Evolutionary conservation across 2,888 invertebrate species (phyloP).

Genomic region (Cheilosia vernalis): DNA sequence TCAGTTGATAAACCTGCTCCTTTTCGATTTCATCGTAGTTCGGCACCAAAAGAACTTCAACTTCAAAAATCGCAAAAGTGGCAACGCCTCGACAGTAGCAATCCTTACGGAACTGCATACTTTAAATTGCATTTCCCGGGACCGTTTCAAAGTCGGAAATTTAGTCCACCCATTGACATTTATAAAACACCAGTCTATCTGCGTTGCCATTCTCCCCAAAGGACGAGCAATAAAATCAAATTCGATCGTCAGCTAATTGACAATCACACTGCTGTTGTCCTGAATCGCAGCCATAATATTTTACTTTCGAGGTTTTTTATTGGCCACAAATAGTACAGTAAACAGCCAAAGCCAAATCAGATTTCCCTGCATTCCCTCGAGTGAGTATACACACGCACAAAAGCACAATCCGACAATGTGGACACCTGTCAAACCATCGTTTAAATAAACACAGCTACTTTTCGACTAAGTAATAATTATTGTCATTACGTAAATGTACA

Average conservation of each 20-base stretch:
- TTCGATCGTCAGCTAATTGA: slow-evolving; percentile 53
- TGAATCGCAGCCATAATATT: slow-evolving; percentile 52
- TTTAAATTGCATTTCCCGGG: too few relatives aligned
- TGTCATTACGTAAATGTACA: slow-evolving; percentile 63
- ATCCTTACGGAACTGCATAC: too few relatives aligned
- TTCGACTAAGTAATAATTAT: slow-evolving; percentile 71
- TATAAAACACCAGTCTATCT: background rate
- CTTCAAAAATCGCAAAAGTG: too few relatives aligned
- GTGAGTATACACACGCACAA: slow-evolving; percentile 29
- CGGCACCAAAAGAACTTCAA: too few relatives aligned
- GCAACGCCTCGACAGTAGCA: too few relatives aligned
- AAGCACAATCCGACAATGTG: slow-evolving; percentile 54
- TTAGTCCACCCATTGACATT: background rate
- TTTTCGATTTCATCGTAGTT: too few relatives aligned
- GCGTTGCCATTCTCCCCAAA: background rate
- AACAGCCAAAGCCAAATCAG: slow-evolving; percentile 14
- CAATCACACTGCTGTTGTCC: slow-evolving; percentile 38
- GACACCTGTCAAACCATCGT: slow-evolving; percentile 72
- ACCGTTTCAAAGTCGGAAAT: too few relatives aligned
- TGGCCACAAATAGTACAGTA: slow-evolving; percentile 46
- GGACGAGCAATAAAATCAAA: slow-evolving; percentile 5
- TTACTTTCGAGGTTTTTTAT: slow-evolving; percentile 51
- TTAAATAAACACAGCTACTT: slow-evolving; percentile 66
- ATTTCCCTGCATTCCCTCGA: slow-evolving; percentile 3
- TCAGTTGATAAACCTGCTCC: too few relatives aligned